A percentile compares a stretch with the other conserved stretches of the same genome.
Evolutionary conservation across 2,888 invertebrate genomes (phyloP).

Genomic region (Drosophila conformis): DNA sequence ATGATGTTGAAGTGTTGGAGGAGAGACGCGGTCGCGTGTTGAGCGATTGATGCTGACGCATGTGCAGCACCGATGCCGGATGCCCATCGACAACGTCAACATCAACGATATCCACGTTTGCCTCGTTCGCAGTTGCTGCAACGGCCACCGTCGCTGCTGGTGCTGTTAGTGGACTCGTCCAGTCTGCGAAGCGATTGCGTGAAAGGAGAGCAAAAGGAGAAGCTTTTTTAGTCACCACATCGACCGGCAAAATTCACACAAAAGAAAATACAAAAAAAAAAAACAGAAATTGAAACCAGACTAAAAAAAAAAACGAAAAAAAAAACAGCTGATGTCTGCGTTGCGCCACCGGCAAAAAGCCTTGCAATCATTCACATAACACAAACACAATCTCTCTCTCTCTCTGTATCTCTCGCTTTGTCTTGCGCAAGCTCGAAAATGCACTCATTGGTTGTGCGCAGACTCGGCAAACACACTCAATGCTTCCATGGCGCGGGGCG

Average conservation of each 20-base stretch:
- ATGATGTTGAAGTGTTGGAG: constrained; percentile 41
- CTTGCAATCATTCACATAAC: constrained; percentile 39
- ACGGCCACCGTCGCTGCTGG: constrained; percentile 63
- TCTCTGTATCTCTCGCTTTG: not conserved
- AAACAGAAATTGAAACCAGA: constrained; percentile 36
- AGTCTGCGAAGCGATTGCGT: constrained; percentile 72
- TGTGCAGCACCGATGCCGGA: constrained; percentile 76
- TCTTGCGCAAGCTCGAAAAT: constrained; percentile 43
- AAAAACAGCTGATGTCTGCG: constrained; percentile 74
- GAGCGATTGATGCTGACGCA: constrained; percentile 78
- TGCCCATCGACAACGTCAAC: constrained; percentile 82
- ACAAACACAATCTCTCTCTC: constrained; percentile 1
- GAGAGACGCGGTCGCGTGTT: constrained; percentile 64
- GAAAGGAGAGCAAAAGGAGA: constrained; percentile 5
- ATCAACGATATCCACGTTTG: constrained; percentile 42
- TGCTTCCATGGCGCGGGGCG: constrained; percentile 48
- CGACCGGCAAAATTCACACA: constrained; percentile 48
- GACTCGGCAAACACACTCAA: constrained; percentile 60
- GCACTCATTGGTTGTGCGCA: constrained; percentile 62
- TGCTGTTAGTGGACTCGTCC: constrained; percentile 84
- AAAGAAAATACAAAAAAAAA: constrained; percentile 25
- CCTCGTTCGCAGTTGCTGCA: constrained; percentile 31
- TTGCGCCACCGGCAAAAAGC: constrained; percentile 53
- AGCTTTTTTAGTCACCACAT: constrained; percentile 32
- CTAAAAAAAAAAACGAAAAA: constrained; percentile 16